These are phyloP conservation scores for Alexandromys fortis DNA, from an alignment of 2,113 vertebrate species.

Conservation along the genomic window DNA sequence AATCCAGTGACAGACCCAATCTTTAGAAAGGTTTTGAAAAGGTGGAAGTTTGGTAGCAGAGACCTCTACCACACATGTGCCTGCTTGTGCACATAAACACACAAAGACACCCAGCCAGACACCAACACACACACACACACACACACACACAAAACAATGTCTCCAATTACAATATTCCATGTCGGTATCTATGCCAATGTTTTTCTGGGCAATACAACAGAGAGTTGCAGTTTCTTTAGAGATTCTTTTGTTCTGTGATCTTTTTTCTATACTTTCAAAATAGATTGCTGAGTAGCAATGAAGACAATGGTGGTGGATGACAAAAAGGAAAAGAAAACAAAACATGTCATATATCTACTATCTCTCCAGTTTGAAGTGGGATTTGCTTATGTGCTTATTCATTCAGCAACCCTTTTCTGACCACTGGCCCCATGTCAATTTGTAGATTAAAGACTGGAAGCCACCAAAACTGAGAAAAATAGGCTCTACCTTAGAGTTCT, in stretches of 20 bases:
- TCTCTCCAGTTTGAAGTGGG: neutral
- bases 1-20: neutral
- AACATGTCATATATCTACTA: neutral
- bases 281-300: neutral
- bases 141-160: neutral
- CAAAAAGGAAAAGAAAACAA: neutral
- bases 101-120: neutral
- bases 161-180: neutral
- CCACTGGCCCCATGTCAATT: neutral
- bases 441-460: neutral
- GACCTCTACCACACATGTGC: neutral
- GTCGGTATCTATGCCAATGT: neutral
- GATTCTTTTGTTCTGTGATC: neutral
- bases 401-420: neutral
- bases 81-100: neutral
- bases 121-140: neutral
- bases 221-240: neutral
- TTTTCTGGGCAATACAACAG: neutral
- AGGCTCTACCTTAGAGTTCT: neutral
- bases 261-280: neutral
- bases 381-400: neutral
- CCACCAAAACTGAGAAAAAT: neutral
- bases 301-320: neutral
- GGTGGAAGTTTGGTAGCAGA: neutral
- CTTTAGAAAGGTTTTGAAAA: neutral